Evolutionary conservation across 2,113 vertebrate genomes (phyloP).

Genomic region (Ariopsis seemanni): DNA sequence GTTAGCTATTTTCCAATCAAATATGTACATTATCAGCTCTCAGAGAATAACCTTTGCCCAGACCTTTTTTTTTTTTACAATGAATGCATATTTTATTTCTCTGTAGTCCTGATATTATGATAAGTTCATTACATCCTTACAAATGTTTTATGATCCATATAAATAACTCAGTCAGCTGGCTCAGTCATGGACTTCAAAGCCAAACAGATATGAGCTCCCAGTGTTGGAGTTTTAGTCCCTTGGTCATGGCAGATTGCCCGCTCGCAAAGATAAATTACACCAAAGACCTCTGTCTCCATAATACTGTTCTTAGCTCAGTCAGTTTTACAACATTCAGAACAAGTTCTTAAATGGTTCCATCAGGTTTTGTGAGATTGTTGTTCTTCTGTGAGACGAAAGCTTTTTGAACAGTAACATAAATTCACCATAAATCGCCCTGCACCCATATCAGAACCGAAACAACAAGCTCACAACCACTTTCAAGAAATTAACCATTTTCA

Average conservation of each 20-base stretch:
- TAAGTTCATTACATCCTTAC: neutral
- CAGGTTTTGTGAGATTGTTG: neutral
- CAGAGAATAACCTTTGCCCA: neutral
- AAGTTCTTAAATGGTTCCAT: neutral
- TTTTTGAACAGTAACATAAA: conserved; percentile 1
- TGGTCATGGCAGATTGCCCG: neutral
- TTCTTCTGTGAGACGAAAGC: neutral
- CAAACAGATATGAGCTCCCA: conserved; percentile 18
- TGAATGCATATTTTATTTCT: neutral
- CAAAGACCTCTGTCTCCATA: neutral
- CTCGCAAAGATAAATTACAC: neutral
- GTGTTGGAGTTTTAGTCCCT: neutral
- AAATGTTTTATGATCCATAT: neutral
- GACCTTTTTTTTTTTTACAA: neutral
- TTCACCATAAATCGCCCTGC: neutral
- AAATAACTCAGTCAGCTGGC: conserved; percentile 7
- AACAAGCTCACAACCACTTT: conserved; percentile 22
- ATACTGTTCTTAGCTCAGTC: conserved; percentile 33
- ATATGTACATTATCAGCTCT: neutral
- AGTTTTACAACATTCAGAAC: neutral
- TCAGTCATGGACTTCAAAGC: conserved; percentile 35
- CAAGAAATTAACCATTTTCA: conserved; percentile 24
- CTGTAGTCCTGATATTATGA: no score
- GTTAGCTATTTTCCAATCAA: no score
- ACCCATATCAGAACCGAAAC: neutral